Percentiles rank a stretch among this genome's conserved stretches.
These are phyloP conservation scores for Norana najaformis DNA, from an alignment of 2,888 invertebrate species.

Conservation along the genomic window DNA sequence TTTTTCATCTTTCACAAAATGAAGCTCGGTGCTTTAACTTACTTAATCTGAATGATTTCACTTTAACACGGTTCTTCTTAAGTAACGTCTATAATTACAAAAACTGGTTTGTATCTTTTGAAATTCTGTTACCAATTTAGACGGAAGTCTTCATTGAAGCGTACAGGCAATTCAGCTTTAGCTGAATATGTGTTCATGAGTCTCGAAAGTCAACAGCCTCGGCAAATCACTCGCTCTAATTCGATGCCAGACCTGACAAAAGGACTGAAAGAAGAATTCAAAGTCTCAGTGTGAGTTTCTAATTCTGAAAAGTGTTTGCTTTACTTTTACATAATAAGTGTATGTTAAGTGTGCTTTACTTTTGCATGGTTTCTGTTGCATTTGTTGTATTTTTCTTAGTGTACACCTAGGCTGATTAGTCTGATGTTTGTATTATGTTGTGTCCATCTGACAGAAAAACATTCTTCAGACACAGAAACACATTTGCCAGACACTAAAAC, in stretches of 20 bases:
- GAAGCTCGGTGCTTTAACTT: too few relatives aligned
- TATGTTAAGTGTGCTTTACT: neutral
- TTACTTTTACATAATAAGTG: too few relatives aligned
- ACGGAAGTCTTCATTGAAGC: neutral
- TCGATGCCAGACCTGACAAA: neutral
- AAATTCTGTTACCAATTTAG: neutral
- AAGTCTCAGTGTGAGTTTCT: conserved; percentile 13
- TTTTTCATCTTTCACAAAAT: too few relatives aligned
- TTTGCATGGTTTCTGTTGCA: too few relatives aligned
- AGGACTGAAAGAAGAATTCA: neutral
- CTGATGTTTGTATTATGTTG: too few relatives aligned
- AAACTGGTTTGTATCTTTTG: neutral
- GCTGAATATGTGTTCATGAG: conserved; percentile 2
- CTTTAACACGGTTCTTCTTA: neutral
- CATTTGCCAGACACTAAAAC: too few relatives aligned
- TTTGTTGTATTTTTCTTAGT: too few relatives aligned
- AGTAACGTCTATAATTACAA: neutral
- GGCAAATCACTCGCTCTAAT: neutral
- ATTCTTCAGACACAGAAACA: too few relatives aligned
- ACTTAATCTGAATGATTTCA: neutral
- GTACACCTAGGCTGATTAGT: too few relatives aligned
- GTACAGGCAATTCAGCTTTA: neutral
- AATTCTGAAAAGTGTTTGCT: neutral
- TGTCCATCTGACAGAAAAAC: too few relatives aligned
- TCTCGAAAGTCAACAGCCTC: neutral